Base-by-base conservation (phyloP, 2,888 invertebrate genomes). In the Dione juno region DNA sequence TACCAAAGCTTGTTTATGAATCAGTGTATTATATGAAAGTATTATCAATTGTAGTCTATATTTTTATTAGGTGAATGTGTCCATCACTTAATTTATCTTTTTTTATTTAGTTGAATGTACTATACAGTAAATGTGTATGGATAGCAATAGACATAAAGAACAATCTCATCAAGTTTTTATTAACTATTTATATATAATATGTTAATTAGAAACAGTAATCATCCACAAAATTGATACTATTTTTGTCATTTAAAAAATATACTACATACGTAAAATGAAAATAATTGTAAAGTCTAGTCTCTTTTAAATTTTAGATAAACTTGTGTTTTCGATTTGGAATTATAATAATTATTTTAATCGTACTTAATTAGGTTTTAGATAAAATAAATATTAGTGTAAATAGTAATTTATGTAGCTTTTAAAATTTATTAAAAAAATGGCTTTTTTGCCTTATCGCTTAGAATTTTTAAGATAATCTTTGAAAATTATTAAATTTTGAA, bases 1-100 rank as follows among this genome's bases (percentile, higher is more conserved):
- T 80, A 84, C 87, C 88, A 88, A 88, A 88, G 88, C 81, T 70
- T 73, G 68, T 52, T 66, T 71, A 65, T 45, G 66, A 66, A 72
- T 71, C 40, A 43, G 74, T 73, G 74, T 77, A 77, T 82, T 81
- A 80, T 76, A 77, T 80, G 79, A 78, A 79, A 77, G 78, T 81
- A 81, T 79, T 80, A 79, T 77, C 78, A 59, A 72, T 76, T 77
- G 11, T 37, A 50, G 76, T 74, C 76, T 77, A 71, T 65, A 72
- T 77, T 79, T 78, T 78, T 68, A 61, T 54, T 52, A 69, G 43
- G 58, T 63, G 19, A 54, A 52, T 54, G 54, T 61, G 37, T 54
- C 61, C 54, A 41, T 43, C 37, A 54, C 54, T 64, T 63, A 28
- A 28, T 13, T 41, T 45, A n/a, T 40, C 14, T 54, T 19, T 43